Percentiles rank a stretch among this genome's conserved stretches.
These are phyloP conservation scores for Paragorgia papillata DNA, from an alignment of 92 coral and sea anemone genomes.

Conservation along the genomic window DNA sequence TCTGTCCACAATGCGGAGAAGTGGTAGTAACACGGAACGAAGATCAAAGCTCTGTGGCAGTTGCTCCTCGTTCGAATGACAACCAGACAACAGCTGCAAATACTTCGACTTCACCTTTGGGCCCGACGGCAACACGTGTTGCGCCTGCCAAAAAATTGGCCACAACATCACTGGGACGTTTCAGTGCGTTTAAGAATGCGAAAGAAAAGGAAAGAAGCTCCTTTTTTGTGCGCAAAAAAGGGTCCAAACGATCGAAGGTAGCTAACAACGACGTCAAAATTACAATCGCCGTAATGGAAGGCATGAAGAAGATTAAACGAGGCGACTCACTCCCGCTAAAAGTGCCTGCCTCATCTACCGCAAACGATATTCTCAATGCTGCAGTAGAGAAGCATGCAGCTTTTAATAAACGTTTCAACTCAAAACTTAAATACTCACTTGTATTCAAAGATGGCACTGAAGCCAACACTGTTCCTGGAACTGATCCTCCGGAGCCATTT, in stretches of 20 bases:
- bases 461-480: conserved; percentile 55
- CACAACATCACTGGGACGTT: conserved; percentile 15
- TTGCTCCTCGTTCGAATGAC: neutral
- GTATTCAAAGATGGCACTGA: conserved; percentile 65
- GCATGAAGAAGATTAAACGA: conserved; percentile 41
- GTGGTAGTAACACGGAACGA: neutral
- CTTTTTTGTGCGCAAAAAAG: conserved; percentile 37
- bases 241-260: conserved; percentile 33
- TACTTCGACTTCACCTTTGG: neutral
- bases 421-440: conserved; percentile 47
- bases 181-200: conserved; percentile 42
- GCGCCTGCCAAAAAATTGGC: neutral
- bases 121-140: neutral
- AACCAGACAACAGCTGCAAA: conserved; percentile 1
- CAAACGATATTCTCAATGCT: conserved; percentile 46
- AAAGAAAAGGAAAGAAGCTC: conserved; percentile 38
- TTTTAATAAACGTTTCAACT: conserved; percentile 58
- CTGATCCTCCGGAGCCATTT: conserved; percentile 56
- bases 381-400: conserved; percentile 55
- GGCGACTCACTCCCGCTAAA: conserved; percentile 61
- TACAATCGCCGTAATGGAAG: conserved; percentile 52
- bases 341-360: conserved; percentile 41
- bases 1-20: conserved; percentile 33
- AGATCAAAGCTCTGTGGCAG: neutral
- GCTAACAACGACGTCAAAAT: conserved; percentile 51